A percentile compares a stretch with the other conserved stretches of the same genome.
Conservation (phyloP, 2,113 vertebrate species). For the Fukomys damarensis region DNA sequence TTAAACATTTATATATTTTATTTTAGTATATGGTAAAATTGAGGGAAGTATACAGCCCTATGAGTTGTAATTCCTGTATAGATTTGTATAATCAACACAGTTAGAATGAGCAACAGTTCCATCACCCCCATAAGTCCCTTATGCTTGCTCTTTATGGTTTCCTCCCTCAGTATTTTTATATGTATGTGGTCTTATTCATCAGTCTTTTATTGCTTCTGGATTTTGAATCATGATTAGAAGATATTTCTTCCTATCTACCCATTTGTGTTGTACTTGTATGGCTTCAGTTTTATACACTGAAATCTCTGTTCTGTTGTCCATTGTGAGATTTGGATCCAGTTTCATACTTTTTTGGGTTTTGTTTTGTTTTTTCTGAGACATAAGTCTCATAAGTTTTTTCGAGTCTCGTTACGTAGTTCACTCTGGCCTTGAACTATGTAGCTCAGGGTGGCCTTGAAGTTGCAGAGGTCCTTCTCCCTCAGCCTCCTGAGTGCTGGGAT, state of each 20-base stretch:
- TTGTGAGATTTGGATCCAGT: neutral
- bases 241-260: neutral
- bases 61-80: neutral
- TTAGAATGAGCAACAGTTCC: neutral
- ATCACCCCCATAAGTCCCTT: neutral
- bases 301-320: slow-evolving; percentile 16
- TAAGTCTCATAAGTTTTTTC: no score
- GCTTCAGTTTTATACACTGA: slow-evolving; percentile 5
- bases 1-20: neutral
- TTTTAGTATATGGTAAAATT: slow-evolving; percentile 16
- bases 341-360: neutral
- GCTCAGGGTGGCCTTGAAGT: neutral
- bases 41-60: neutral
- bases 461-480: neutral
- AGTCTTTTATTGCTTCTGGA: neutral
- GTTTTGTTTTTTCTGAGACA: neutral
- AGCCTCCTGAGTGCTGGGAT: neutral
- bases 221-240: neutral
- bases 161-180: neutral
- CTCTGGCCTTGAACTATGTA: neutral
- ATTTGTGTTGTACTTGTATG: neutral
- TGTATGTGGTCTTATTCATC: neutral
- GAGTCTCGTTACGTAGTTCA: neutral
- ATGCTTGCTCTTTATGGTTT: neutral
- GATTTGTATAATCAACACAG: neutral